Evolutionary conservation across 2,797 vertebrate genomes (phyloP).

Genomic region (Xyrichtys novacula): DNA sequence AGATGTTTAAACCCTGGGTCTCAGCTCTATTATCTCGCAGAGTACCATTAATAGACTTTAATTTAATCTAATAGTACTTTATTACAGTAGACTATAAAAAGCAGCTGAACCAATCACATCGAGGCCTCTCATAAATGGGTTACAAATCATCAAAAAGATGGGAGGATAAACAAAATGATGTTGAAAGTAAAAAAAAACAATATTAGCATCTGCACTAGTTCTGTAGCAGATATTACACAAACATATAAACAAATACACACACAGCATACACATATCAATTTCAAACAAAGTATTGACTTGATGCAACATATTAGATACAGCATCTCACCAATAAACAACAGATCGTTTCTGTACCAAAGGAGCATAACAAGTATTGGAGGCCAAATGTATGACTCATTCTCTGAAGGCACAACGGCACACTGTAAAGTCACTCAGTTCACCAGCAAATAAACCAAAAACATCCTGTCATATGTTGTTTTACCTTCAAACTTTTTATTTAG

Average conservation of each 20-base stretch:
- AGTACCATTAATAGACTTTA: constrained; percentile 65
- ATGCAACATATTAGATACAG: too few species aligned
- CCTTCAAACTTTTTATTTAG: too few species aligned
- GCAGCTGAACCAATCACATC: constrained; percentile 38
- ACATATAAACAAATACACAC: neutral
- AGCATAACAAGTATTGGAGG: too few species aligned
- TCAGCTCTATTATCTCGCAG: constrained; percentile 52
- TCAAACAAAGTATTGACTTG: too few species aligned
- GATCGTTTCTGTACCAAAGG: too few species aligned
- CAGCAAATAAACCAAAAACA: too few species aligned
- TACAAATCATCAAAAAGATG: neutral
- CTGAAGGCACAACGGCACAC: too few species aligned
- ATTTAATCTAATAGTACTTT: constrained; percentile 63
- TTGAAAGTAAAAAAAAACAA: neutral
- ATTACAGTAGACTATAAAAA: constrained; percentile 54
- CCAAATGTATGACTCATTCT: too few species aligned
- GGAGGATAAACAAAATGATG: neutral
- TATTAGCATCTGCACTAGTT: constrained; percentile 1
- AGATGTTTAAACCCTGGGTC: constrained; percentile 62
- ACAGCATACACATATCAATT: too few species aligned
- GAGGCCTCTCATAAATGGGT: constrained; percentile 2
- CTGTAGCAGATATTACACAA: neutral
- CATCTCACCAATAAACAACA: too few species aligned
- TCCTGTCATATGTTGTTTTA: too few species aligned
- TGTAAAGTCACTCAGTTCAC: too few species aligned